phyloP scores from a whole-genome alignment of 37 sponge, comb jelly and placozoan genomes.

The Ianthella basta region DNA sequence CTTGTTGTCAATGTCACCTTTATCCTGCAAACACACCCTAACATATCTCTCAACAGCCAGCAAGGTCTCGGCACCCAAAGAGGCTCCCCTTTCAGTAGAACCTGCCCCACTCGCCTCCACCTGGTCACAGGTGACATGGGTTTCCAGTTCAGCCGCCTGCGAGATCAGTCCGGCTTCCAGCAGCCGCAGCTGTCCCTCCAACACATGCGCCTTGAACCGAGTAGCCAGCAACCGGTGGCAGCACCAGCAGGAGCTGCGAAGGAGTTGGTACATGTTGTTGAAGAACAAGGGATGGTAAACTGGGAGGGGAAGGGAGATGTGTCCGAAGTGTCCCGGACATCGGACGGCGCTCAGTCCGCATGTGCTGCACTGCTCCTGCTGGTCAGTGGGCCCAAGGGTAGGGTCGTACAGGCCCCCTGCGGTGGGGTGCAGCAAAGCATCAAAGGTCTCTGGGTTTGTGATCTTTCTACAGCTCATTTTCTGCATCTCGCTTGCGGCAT shows the following conservation, averaged over 20 bases:
- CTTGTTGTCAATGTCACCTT: background rate
- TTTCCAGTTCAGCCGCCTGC: slow-evolving; percentile 61
- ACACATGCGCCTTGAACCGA: slow-evolving; percentile 25
- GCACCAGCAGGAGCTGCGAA: slow-evolving; percentile 60
- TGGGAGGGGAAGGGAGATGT: slow-evolving; percentile 91
- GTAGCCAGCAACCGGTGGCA: slow-evolving; percentile 74
- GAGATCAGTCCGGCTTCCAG: slow-evolving; percentile 62
- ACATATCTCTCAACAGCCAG: slow-evolving; percentile 13
- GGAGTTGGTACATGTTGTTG: slow-evolving; percentile 47
- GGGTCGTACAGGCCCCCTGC: slow-evolving; percentile 91
- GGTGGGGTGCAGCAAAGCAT: slow-evolving; percentile 79
- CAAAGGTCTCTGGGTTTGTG: slow-evolving; percentile 84
- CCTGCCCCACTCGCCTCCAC: background rate
- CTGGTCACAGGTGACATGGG: background rate
- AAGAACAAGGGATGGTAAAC: slow-evolving; percentile 94
- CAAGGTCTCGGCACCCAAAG: background rate
- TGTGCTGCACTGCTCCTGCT: slow-evolving; percentile 78
- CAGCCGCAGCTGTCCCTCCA: slow-evolving; percentile 70
- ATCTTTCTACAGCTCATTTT: slow-evolving; percentile 77
- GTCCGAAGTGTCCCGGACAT: slow-evolving; percentile 97
- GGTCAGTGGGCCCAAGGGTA: slow-evolving; percentile 86
- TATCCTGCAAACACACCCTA: background rate
- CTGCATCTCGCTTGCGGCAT: slow-evolving; percentile 66
- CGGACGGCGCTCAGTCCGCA: slow-evolving; percentile 82
- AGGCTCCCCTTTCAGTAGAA: too few relatives aligned